Conservation (phyloP, 2,113 vertebrate genomes). For the Benitochromis conjunctus region DNA sequence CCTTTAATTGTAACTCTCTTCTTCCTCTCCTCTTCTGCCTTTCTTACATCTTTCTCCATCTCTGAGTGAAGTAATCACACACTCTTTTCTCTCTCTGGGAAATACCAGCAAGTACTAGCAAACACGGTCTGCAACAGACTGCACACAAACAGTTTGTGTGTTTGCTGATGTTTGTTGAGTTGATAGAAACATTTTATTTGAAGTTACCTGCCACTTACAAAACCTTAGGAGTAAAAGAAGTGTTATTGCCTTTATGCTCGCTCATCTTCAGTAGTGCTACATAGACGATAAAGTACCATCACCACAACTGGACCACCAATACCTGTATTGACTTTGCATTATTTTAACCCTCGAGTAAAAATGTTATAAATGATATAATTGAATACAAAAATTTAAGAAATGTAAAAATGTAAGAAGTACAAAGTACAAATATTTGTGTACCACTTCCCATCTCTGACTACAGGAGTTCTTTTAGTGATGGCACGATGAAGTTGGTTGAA, state of each 20-base stretch:
- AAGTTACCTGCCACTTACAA: neutral
- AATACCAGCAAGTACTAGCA: neutral
- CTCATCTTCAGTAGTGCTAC: neutral
- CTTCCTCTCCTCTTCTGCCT: neutral
- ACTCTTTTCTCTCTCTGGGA: neutral
- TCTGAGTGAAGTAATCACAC: rapidly evolving
- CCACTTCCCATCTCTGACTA: no score
- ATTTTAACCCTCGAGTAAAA: no score
- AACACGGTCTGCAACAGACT: neutral
- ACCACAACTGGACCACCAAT: no score
- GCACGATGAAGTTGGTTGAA: no score
- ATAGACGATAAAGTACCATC: neutral
- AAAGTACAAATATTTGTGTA: no score
- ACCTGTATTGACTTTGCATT: no score
- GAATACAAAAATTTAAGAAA: no score
- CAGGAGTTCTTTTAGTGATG: no score
- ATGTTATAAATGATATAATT: no score
- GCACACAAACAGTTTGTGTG: neutral
- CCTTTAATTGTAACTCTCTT: neutral
- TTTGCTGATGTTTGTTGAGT: neutral
- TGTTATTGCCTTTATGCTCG: neutral
- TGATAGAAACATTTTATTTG: neutral
- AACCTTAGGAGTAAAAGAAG: rapidly evolving
- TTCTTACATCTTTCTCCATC: neutral
- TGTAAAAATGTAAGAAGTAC: no score